A percentile compares a stretch with the other conserved stretches of the same genome.
phyloP scores from a whole-genome alignment of 2,888 invertebrate genomes.

The Muscina levida region DNA sequence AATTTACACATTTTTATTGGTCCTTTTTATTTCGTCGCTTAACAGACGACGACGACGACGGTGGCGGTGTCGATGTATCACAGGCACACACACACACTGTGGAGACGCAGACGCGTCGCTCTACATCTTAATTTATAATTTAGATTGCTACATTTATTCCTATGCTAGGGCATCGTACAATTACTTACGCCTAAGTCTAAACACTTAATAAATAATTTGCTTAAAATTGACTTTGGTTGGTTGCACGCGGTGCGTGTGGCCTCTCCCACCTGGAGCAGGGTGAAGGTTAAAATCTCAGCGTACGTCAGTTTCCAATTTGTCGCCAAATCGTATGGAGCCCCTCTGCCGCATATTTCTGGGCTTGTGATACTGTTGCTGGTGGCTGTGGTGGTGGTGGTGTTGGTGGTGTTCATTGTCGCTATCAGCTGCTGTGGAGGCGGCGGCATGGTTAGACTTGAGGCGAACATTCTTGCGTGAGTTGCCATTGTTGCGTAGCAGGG shows the following conservation, averaged over 20 bases:
- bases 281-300: conserved; percentile 10
- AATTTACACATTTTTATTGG: conserved; percentile 29
- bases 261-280: background rate
- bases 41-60: background rate
- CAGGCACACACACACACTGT: no score
- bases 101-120: no score
- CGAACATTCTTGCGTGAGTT: conserved; percentile 51
- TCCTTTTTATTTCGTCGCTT: conserved; percentile 16
- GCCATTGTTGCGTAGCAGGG: background rate
- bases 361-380: conserved; percentile 57
- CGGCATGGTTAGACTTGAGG: conserved; percentile 41
- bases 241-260: conserved; percentile 8
- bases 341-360: conserved; percentile 71
- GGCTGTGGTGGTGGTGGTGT: conserved; percentile 1
- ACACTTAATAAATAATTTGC: conserved; percentile 33
- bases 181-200: conserved; percentile 30
- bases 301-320: conserved; percentile 69
- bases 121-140: no score
- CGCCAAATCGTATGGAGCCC: conserved; percentile 74
- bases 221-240: conserved; percentile 35
- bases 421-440: conserved; percentile 45
- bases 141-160: background rate
- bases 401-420: background rate
- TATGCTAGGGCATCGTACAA: conserved; percentile 14
- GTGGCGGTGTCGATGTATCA: no score